Evolutionary conservation across 2,888 invertebrate genomes (phyloP), one percentile per base, ranked within the genome.

Genomic region (Pemphredon lugubris): DNA sequence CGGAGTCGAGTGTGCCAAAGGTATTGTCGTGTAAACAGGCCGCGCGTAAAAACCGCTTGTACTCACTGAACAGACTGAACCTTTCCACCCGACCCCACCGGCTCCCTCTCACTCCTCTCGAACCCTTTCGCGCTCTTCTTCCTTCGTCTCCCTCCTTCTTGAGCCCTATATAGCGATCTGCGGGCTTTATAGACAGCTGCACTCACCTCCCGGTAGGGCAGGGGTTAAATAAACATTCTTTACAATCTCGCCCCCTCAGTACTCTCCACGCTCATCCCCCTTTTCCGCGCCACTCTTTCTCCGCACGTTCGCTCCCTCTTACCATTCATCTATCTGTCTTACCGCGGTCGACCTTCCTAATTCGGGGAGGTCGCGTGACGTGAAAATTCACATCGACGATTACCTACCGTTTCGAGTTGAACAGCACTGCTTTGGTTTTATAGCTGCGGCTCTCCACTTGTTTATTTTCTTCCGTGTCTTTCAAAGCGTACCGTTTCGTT

Each of bases 151-250:
- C 23, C 50, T 45, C 44, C 39, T 45, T 68, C 57, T 53, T 47
- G 18, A 47, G 37, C 54, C 40, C 32, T 47, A 61, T 57, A 61
- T 42, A 66, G 58, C 50, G 51, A 57, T 76, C 58, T 55, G 48
- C 58, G 61, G 50, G 59, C 60, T 78, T 77, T 71, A 73, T 76
- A 79, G 75, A 80, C 72, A 73, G 73, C 71, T 75, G 75, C 75
- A 72, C 75, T 77, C 69, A 71, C 64, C 70, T 58, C 66, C 45
- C 53, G 64, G 55, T 55, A 47, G 51, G 48, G 61, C 60, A 70
- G 75, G 72, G 73, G 79, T 82, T 81, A 74, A 74, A 77, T 77
- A 80, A 83, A 81, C 79, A 79, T 75, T 81, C 77, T 83, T 81
- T 73, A 75, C 64, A 76, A 78, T 83, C 75, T 79, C 65, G 55